Evolutionary conservation across 2,888 invertebrate species (phyloP), one percentile per base, ranked within the genome.

Genomic region (Antheraea yamamai): DNA sequence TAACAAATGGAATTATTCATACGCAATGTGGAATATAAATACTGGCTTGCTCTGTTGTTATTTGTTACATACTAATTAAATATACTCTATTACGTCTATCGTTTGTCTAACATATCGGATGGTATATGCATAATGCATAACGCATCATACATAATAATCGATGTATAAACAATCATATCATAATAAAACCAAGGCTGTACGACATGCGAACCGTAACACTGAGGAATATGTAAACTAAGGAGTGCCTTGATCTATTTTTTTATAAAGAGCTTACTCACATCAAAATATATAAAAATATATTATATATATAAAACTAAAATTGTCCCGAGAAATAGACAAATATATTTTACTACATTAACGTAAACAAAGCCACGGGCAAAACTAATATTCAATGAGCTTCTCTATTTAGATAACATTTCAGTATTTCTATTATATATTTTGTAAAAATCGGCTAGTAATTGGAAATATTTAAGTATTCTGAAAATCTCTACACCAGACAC

Each of bases 81-180:
- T 30, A 4, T 66, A 66, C 64, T 30, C 16, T 16, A 14, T 66
- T 30, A 30, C 26, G 64, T 26, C 30, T 66, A 18, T 66, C 47
- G 12, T 47, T 16, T 30, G 26, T 30, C 52, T 72, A 72, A 66
- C 64, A 66, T 39, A 30, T 75, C 23, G 35, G 47, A n/a, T 64
- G 26, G 75, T 78, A 80, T 81, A 82, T 84, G 84, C 20, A 26
- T 26, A 47, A 55, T 39, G 80, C 78, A 79, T 79, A 70, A 73
- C 70, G 68, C 74, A 75, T 55, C 64, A 75, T 10, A 39, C 39
- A 72, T 74, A 66, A 73, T 72, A 75, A 76, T 72, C 75, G 61
- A 75, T 71, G 76, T 64, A 73, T 75, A 77, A 52, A 78, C 77
- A 76, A 79, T 78, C 80, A 79, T 76, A 75, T 77, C 74, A 75